These are phyloP conservation scores for Ennomos quercinarius DNA, from an alignment of 2,888 invertebrate species.

Conservation along the genomic window DNA sequence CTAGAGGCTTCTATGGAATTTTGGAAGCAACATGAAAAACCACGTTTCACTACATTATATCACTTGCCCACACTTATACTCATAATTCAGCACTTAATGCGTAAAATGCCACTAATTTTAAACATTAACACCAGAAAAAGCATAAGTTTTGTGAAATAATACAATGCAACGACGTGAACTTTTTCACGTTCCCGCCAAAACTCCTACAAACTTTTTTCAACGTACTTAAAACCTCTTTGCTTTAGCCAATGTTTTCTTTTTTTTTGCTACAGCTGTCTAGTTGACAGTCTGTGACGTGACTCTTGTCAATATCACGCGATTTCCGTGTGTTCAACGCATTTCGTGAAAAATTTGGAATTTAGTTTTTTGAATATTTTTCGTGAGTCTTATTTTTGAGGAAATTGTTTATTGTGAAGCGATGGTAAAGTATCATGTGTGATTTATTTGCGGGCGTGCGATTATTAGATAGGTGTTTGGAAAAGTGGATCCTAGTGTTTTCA, in stretches of 20 bases:
- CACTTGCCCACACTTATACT: too few species aligned
- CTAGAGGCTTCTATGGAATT: too few species aligned
- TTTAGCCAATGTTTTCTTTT: conserved; percentile 32
- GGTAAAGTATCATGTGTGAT: conserved; percentile 81
- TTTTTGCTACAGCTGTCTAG: conserved; percentile 41
- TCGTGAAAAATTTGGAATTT: conserved; percentile 77
- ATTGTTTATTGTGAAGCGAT: conserved; percentile 80
- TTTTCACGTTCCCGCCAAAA: too few species aligned
- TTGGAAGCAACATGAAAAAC: too few species aligned
- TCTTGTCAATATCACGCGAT: conserved; percentile 51
- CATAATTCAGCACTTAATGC: too few species aligned
- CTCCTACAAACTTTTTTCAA: conserved; percentile 30
- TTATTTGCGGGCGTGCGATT: conserved; percentile 60
- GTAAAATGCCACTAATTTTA: too few species aligned
- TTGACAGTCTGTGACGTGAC: conserved; percentile 28
- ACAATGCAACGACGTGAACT: too few species aligned
- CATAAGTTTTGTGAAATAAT: too few species aligned
- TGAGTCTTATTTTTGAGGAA: conserved; percentile 81
- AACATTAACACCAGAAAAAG: too few species aligned
- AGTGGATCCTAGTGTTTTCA: conserved; percentile 63
- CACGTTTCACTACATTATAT: too few species aligned
- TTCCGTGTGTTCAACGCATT: conserved; percentile 67
- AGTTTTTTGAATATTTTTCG: conserved; percentile 80
- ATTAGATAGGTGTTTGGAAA: conserved; percentile 63
- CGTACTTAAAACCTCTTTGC: conserved; percentile 16